Evolutionary conservation across 1,140 invertebrate genomes (phyloP), one percentile per base, ranked within the genome.

Genomic region (Alviniconcha marisindica): DNA sequence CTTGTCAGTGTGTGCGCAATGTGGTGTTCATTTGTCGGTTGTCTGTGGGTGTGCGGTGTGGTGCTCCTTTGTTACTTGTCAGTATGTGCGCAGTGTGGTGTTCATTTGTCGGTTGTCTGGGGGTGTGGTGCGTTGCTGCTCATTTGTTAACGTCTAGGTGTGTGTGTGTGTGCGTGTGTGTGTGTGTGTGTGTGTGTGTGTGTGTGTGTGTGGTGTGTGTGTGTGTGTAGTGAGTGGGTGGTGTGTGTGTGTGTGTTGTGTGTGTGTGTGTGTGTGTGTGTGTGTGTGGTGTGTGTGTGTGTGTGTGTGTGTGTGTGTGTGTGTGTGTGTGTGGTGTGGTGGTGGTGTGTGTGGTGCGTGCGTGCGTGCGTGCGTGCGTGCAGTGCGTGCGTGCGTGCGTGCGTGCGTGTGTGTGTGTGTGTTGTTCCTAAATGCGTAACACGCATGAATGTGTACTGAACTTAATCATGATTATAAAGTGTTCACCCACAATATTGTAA

Each of bases 211-310:
- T 33, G 18, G n/a, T 66, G n/a, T 66, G 63, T 66, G 63, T 66
- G 63, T 66, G 63, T 66, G 63, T 66, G 63, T 66, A 28, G 63
- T 66, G 63, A 31, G 63, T 66, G 63, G 28, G 63, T 66, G 73
- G 44, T 76, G 44, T 76, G 44, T 76, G 44, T 76, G 31, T 74
- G n/a, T 73, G n/a, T 33, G 40, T 73, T n/a, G 63, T 66, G 63
- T 66, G 63, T 66, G 63, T 66, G 63, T 66, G 63, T 66, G 63
- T 66, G 63, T 66, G 63, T 66, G 63, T 66, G 63, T 66, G 63
- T 66, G 63, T 66, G 63, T 66, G 63, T 66, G 73, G 44, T 76
- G 44, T 76, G 44, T 76, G 44, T 76, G 31, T 74, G n/a, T 73
- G n/a, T 33, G 40, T 73, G 56, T 60, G n/a, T 60, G 56, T 60